A percentile compares a stretch with the other conserved stretches of the same genome.
These are phyloP conservation scores for Sebastes wilsoni DNA, from an alignment of 2,797 vertebrate species.

Conservation along the genomic window DNA sequence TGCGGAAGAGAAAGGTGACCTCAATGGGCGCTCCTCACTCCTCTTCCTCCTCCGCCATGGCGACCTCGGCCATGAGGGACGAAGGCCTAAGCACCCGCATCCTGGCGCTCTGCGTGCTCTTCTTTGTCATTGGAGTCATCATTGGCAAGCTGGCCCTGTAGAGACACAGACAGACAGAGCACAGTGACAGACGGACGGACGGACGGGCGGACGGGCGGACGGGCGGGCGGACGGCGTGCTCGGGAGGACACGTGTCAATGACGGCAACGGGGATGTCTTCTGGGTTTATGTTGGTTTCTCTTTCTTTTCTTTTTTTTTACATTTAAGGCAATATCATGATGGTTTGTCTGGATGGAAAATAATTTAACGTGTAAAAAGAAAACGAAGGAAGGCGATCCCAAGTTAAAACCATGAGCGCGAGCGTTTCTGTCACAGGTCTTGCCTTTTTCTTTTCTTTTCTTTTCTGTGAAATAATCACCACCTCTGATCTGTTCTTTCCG, in stretches of 20 bases:
- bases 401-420: constrained; percentile 51
- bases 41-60: constrained; percentile 66
- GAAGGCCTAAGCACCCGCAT: constrained; percentile 89
- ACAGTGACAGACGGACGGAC: constrained; percentile 43
- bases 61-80: constrained; percentile 80
- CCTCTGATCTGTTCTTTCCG: constrained; percentile 58
- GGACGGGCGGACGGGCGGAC: constrained; percentile 10
- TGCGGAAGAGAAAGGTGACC: constrained; percentile 89
- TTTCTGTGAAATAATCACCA: constrained; percentile 51
- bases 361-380: constrained; percentile 63
- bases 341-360: constrained; percentile 61
- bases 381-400: constrained; percentile 59
- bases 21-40: constrained; percentile 78
- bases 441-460: constrained; percentile 45
- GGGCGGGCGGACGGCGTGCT: constrained; percentile 39
- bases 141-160: constrained; percentile 94
- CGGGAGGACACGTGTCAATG: constrained; percentile 46
- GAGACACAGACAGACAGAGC: constrained; percentile 67
- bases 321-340: constrained; percentile 66
- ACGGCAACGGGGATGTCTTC: constrained; percentile 60
- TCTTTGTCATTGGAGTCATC: constrained; percentile 96
- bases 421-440: constrained; percentile 59
- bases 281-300: constrained; percentile 65
- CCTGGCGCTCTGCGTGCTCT: constrained; percentile 90
- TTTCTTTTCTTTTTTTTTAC: constrained; percentile 41